Conservation (phyloP, 2,888 invertebrate genomes). For the Conomelus anceps region DNA sequence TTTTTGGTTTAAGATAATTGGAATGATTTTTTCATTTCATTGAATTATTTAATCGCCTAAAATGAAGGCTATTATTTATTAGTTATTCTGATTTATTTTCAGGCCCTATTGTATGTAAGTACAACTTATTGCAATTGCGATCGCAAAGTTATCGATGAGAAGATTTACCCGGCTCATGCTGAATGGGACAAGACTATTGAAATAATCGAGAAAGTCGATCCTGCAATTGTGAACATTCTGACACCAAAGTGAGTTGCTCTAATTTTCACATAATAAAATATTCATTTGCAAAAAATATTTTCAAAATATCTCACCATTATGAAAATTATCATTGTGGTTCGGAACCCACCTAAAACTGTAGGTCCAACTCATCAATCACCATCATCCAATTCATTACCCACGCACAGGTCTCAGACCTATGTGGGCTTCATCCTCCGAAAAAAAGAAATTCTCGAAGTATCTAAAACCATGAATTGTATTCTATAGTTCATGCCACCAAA, state of each 20-base stretch:
- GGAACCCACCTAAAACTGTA: too few relatives aligned
- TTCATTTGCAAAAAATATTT: background rate
- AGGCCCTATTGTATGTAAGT: background rate
- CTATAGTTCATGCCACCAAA: too few relatives aligned
- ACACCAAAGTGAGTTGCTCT: conserved; percentile 52
- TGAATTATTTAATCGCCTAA: background rate
- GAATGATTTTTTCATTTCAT: too few relatives aligned
- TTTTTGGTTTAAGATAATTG: too few relatives aligned
- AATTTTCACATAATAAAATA: background rate
- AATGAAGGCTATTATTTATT: background rate
- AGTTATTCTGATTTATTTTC: background rate
- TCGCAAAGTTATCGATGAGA: conserved; percentile 45
- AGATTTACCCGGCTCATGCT: conserved; percentile 50
- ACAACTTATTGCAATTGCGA: conserved; percentile 58
- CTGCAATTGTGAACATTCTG: conserved; percentile 48
- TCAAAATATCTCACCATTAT: background rate
- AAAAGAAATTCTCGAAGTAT: too few relatives aligned
- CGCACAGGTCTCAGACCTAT: too few relatives aligned
- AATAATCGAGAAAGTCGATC: conserved; percentile 56
- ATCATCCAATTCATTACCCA: too few relatives aligned
- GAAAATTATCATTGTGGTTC: too few relatives aligned
- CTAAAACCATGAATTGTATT: background rate
- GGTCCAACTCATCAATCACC: too few relatives aligned
- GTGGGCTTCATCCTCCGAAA: too few relatives aligned
- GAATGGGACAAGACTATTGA: conserved; percentile 63